These are phyloP conservation scores for Polypedilum vanderplanki DNA, from an alignment of 1,140 invertebrate species.

Conservation along the genomic window DNA sequence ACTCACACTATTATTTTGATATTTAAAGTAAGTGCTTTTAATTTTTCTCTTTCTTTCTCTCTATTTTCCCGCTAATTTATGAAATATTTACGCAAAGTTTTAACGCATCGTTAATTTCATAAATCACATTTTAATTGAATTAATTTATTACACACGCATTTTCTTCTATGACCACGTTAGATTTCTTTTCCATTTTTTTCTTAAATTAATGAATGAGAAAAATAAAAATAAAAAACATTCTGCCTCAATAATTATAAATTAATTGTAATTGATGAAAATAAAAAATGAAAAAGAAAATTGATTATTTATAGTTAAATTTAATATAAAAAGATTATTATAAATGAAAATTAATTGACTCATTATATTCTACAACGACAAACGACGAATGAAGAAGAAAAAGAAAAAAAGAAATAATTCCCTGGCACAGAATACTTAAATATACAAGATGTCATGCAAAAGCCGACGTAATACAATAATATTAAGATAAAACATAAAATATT, in stretches of 20 bases:
- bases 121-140: slow-evolving; percentile 20
- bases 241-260: slow-evolving; percentile 23
- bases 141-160: neutral
- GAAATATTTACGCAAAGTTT: slow-evolving; percentile 18
- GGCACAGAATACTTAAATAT: neutral
- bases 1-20: neutral
- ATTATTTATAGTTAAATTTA: slow-evolving; percentile 28
- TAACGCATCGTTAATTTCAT: slow-evolving; percentile 18
- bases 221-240: slow-evolving; percentile 23
- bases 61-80: neutral
- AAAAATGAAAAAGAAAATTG: slow-evolving; percentile 15
- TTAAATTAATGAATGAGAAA: too few relatives aligned
- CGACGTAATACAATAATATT: slow-evolving; percentile 27
- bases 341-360: slow-evolving; percentile 22
- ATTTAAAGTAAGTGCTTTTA: neutral
- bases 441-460: neutral
- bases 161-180: neutral
- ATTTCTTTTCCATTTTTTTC: too few relatives aligned
- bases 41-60: neutral
- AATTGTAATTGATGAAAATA: slow-evolving; percentile 1
- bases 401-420: neutral
- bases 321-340: neutral
- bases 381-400: too few relatives aligned
- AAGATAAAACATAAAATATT: neutral
- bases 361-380: slow-evolving; percentile 1